Base-by-base conservation (phyloP, 2,888 invertebrate genomes). In the Meganola albula region DNA sequence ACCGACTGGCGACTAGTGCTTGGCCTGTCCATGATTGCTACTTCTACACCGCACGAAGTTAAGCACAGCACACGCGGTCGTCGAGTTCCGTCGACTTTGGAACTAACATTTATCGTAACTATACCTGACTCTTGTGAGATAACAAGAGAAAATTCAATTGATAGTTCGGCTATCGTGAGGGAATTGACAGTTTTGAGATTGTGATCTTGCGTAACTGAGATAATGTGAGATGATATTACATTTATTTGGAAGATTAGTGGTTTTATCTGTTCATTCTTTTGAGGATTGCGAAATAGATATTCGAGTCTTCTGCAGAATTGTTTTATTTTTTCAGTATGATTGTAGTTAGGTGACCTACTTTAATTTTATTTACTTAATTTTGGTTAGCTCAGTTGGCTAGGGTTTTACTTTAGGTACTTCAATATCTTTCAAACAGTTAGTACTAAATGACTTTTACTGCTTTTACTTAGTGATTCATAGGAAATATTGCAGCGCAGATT, bases 161-260 rank as follows among this genome's bases (percentile, higher is more conserved):
- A 43, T 52, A 50, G 44, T 48, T 44, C 39, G 42, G 53, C 51
- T 74, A 73, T 78, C 74, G 49, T 53, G 35, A 44, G 30, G 28
- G 44, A 60, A 65, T 72, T 79, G 82, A 78, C 77, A 79, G 70
- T 53, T 72, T 63, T 42, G 31, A 74, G 80, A 83, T 82, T 68
- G 69, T 30, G 38, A 59, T 54, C 65, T 83, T 83, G 82, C 71
- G 84, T 75, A 84, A 83, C 53, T 38, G 37, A 40, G 69, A 73
- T 70, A 70, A 47, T 50, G 21, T 29, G 43, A 53, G 64, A 63
- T 60, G 63, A 53, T 56, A 53, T 53, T 61, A 48, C 20, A 48
- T 38, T 46, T 45, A 53, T 63, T 62, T 49, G 50, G 47, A 35
- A 66, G 73, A 75, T 74, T 59, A 65, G 24, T 18, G 12, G n/a